Conservation (phyloP, 2,797 vertebrate genomes). For the Pangasius mekongensis region DNA sequence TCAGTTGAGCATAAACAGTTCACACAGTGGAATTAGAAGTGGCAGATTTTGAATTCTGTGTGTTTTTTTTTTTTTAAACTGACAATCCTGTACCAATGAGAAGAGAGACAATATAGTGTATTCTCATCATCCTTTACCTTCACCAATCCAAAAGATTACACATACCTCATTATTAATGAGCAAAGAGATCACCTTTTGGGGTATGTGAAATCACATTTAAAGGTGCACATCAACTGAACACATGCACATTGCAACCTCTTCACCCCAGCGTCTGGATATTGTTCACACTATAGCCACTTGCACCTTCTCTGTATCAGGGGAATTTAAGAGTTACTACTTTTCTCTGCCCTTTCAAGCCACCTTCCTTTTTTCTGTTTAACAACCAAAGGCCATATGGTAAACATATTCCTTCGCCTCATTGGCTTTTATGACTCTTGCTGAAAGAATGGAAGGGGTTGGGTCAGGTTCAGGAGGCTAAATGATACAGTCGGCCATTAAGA, state of each 20-base stretch:
- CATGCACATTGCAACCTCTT: slow-evolving; percentile 4
- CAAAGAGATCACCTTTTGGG: not conserved
- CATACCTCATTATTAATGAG: not conserved
- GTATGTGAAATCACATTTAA: not conserved
- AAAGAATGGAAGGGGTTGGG: slow-evolving; percentile 67
- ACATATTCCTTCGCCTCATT: slow-evolving; percentile 79
- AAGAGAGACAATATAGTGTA: not conserved
- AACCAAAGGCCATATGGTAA: slow-evolving; percentile 82
- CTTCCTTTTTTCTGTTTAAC: slow-evolving; percentile 52
- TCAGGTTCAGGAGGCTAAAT: slow-evolving; percentile 69
- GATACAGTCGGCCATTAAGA: slow-evolving; percentile 75
- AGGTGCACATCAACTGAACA: not conserved
- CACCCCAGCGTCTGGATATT: slow-evolving; percentile 41
- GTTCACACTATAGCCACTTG: slow-evolving; percentile 37
- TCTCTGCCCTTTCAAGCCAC: slow-evolving; percentile 39
- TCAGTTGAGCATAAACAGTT: not conserved
- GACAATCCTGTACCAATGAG: not conserved
- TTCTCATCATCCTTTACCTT: not conserved
- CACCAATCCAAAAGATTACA: not conserved
- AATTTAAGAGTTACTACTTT: slow-evolving; percentile 44
- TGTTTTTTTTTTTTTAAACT: not conserved
- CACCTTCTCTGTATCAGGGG: slow-evolving; percentile 16
- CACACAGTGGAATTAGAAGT: not conserved
- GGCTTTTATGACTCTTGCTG: slow-evolving; percentile 77
- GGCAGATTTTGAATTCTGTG: not conserved